Base-by-base conservation (phyloP, 2,113 vertebrate species). In the Piprites chloris region DNA sequence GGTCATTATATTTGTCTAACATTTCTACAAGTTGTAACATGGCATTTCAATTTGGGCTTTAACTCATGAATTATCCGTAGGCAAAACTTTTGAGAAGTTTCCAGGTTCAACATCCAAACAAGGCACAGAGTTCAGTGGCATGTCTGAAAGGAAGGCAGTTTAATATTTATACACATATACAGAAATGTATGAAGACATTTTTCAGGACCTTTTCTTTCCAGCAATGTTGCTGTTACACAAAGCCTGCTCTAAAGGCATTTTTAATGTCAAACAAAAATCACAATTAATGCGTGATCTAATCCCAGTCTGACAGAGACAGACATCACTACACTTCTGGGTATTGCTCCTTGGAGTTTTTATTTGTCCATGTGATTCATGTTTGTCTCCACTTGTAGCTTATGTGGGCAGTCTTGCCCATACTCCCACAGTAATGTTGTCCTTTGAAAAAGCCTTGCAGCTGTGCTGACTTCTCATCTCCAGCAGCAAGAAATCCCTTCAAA, bases 1-100 rank as follows among this genome's bases (percentile, higher is more conserved):
- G 96, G 90, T 94, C 90, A 91, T 97, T 97, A 88, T 97, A 94
- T 97, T 95, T 97, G 95, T 96, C 96, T 96, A 96, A 95, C 91
- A 96, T 97, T 96, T 96, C 94, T 96, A 88, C 95, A 95, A 87
- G 93, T 93, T 97, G 96, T 96, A 95, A 96, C 95, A 91, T 84
- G 86, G 96, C 96, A 97, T 95, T 97, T 97, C 95, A 94, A 65
- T 94, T 96, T 83, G 92, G 78, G 56, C 89, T 94, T 95, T 94
- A 97, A 94, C 92, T 97, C 95, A 94, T 96, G 96, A 96, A 96
- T 97, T 96, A 95, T 95, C 93, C 79, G 12, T 75, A 88, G 12
- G 30, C 91, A 94, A 95, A 97, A 83, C 78, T 93, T 81, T 94
- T 93, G 94, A 96, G 95, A 96, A 77, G 79, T 75, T 96, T 96